Base-by-base conservation (phyloP, 1,140 invertebrate genomes). In the Drosophila athabasca region DNA sequence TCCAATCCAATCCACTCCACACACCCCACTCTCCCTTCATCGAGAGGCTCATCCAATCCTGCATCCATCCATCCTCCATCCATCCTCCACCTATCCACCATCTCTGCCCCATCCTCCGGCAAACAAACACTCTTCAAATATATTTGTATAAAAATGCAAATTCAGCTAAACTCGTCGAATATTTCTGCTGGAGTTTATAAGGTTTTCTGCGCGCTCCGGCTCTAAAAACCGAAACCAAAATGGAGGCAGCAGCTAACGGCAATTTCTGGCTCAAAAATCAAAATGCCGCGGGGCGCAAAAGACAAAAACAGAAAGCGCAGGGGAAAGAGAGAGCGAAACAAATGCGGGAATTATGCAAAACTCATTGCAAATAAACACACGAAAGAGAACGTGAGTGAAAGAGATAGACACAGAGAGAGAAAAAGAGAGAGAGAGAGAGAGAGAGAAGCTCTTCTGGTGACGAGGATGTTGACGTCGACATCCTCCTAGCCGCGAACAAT, bases 91-190 rank as follows among this genome's bases (percentile, higher is more conserved):
- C 26, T 13, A 13, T 24, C 41, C 17, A 31, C 17, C 17, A 19
- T 4, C 24, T 3, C 0, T 5, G 24, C 24, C 11, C 9, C 31
- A 3, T 35, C 31, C 31, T 11, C 9, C 57, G 53, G 53, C 61
- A 62, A 76, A 64, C 75, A 84, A 89, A 79, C 76, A 64, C 85
- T 71, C 74, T 78, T 74, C 85, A 89, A 85, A 84, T 84, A 87
- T 88, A 87, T 87, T 87, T 87, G 82, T 87, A 87, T 87, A 87
- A 87, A 87, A 87, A 87, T 87, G 83, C 83, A 87, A 87, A 87
- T 87, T 87, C 83, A 88, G 83, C 83, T 88, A 83, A 87, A 82
- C 79, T 72, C 83, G 79, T 81, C 78, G 83, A 87, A 87, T 87
- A 87, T 82, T 87, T 87, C 80, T 52, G 66, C 60, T 66, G 62